Evolutionary conservation across 1,140 invertebrate species (phyloP), one percentile per base, ranked within the genome.

Genomic region (Bombyx mori): DNA sequence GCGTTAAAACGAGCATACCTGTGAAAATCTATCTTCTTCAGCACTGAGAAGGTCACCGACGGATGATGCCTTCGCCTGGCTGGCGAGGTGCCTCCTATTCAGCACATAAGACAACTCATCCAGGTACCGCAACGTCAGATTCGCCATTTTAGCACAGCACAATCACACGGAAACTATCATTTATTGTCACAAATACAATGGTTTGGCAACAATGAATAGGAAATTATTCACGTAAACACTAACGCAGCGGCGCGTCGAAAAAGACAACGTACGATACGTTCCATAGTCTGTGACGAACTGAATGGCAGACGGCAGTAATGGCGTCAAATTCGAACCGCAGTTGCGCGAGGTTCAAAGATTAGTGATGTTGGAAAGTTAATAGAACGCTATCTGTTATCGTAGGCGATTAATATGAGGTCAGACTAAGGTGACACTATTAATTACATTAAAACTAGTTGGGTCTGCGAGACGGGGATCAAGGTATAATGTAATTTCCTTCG

Each of bases 101-200:
- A 88, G 69, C 45, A 88, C 86, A 58, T 79, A 82, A 12, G 85
- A 86, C 62, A 88, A 65, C 70, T 88, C 86, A 74, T 88, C 86
- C 79, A 88, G 74, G 73, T 88, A 88, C 44, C 82, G 68, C 43
- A 88, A 63, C 54, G 85, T 82, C 62, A 88, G 65, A 66, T 85
- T 85, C 10, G 83, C 83, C 83, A 87, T 87, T 71, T 73, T 53
- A 69, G 65, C 65, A 69, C 65, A 69, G 57, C 72, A 75, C 73
- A 67, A 68, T 53, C 69, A 75, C 71, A 67, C 64, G 44, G 48
- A 65, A 66, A 53, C 61, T 52, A 67, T 61, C 68, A 71, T 68
- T 69, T 66, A 73, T 54, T 63, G 68, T 69, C 67, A 62, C 67
- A 68, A 57, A 63, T 62, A 67, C 62, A 71, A 63, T 63, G 62